phyloP scores from a whole-genome alignment of 2,888 invertebrate genomes.

The Cheilosia scutellata region DNA sequence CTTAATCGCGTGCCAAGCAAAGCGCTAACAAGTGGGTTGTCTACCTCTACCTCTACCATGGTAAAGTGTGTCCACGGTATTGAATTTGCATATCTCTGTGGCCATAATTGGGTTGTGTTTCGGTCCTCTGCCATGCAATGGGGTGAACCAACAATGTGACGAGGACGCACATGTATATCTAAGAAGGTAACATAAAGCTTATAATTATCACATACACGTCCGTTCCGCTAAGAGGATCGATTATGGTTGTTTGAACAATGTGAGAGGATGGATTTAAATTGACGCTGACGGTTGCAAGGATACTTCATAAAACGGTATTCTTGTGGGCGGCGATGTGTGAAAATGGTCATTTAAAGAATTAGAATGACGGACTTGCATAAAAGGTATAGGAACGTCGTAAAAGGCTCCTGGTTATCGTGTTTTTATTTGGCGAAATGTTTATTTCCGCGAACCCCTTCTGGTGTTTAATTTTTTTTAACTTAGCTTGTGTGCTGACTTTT shows the following conservation, averaged over 20 bases:
- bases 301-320: constrained; percentile 54
- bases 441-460: constrained; percentile 12
- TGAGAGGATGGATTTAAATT: constrained; percentile 57
- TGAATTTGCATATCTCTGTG: constrained; percentile 69
- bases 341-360: constrained; percentile 53
- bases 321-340: constrained; percentile 54
- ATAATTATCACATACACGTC: constrained; percentile 64
- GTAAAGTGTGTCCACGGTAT: constrained; percentile 56
- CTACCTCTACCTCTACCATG: constrained; percentile 41
- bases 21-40: constrained; percentile 71
- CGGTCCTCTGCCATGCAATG: constrained; percentile 50
- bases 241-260: constrained; percentile 66
- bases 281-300: constrained; percentile 58
- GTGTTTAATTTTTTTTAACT: neutral
- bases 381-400: constrained; percentile 14
- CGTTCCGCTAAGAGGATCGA: constrained; percentile 56
- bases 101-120: constrained; percentile 66
- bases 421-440: constrained; percentile 27
- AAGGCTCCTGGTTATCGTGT: neutral
- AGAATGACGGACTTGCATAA: constrained; percentile 17
- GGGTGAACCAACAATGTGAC: constrained; percentile 45
- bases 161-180: constrained; percentile 37
- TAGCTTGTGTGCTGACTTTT: too few relatives aligned
- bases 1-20: constrained; percentile 67
- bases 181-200: constrained; percentile 66